Base-by-base conservation (phyloP, 2,888 invertebrate species). In the Elmis aenea region DNA sequence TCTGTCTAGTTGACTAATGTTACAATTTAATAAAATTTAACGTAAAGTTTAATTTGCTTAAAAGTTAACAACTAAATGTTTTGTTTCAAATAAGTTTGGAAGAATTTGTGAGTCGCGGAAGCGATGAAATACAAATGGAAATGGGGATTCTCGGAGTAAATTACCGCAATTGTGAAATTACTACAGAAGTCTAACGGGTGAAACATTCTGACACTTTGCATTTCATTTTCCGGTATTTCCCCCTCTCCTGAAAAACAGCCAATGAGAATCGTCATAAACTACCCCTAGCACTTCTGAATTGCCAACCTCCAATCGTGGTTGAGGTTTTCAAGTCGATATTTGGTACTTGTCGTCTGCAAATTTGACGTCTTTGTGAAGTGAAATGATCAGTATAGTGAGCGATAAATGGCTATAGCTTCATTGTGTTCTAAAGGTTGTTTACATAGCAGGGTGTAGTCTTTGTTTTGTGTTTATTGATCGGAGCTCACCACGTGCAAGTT, bases 281-380 rank as follows among this genome's bases (percentile, higher is more conserved):
- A 55, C 55, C 58, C 55, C 53, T 52, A 49, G 48, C 54, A 46
- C 52, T 49, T 52, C 46, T 50, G 52, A 50, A 59, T 55, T 55
- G 59, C 59, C 54, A 56, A 55, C 60, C 62, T 61, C 66, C 66
- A 66, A 66, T 66, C 62, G 57, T 60, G 59, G 59, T 59, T 53
- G 63, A 64, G 64, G 62, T 65, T 64, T 65, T 64, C 65, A 61
- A 66, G 66, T 67, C 67, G 56, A 67, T 67, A 67, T 65, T 67
- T 63, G 64, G 57, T 59, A 60, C 61, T 65, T 64, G 63, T 61
- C 59, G 59, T 58, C 56, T 56, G 48, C 48, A 57, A 56, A 58
- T 52, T 59, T 57, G 58, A 57, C 57, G 56, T 61, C 58, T 62
- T 60, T 59, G 57, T 60, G 52, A 57, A 56, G 56, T 54, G 59